Conservation (phyloP, 2,888 invertebrate species). For the Conistra vaccinii region DNA sequence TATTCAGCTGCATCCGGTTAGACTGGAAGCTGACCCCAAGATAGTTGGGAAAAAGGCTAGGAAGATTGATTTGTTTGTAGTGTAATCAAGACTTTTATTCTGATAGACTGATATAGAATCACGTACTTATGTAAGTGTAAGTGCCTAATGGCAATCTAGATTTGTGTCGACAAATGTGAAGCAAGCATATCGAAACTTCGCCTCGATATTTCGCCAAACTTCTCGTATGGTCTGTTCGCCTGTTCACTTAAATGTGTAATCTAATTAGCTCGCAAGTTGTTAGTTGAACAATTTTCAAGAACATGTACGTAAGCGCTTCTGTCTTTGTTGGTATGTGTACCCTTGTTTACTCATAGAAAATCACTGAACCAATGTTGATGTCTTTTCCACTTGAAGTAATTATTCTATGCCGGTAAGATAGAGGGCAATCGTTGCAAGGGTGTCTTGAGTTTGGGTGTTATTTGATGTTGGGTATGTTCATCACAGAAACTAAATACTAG, state of each 20-base stretch:
- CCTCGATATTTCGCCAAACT: slow-evolving; percentile 27
- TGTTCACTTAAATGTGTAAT: slow-evolving; percentile 59
- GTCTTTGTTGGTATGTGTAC: slow-evolving; percentile 52
- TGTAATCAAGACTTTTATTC: not conserved
- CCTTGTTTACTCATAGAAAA: slow-evolving; percentile 59
- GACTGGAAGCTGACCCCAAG: too few species aligned
- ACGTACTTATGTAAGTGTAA: not conserved
- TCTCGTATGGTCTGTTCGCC: slow-evolving; percentile 38
- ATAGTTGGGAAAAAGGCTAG: too few species aligned
- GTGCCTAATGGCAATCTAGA: not conserved
- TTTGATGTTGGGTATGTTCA: slow-evolving; percentile 36
- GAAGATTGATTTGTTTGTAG: too few species aligned
- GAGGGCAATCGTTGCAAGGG: slow-evolving; percentile 29
- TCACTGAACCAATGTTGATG: slow-evolving; percentile 61
- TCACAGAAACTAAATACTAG: slow-evolving; percentile 5
- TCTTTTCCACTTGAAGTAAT: slow-evolving; percentile 62
- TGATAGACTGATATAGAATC: not conserved
- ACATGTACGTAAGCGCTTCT: slow-evolving; percentile 48
- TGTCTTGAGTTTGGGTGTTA: slow-evolving; percentile 31
- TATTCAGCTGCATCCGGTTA: too few species aligned
- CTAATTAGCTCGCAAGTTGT: slow-evolving; percentile 53
- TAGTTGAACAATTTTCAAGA: slow-evolving; percentile 61
- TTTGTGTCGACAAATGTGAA: slow-evolving; percentile 25
- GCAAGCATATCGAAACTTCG: slow-evolving; percentile 17
- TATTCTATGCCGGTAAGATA: slow-evolving; percentile 32